Base-by-base conservation (phyloP, 2,113 vertebrate genomes). In the Corythoichthys intestinalis region DNA sequence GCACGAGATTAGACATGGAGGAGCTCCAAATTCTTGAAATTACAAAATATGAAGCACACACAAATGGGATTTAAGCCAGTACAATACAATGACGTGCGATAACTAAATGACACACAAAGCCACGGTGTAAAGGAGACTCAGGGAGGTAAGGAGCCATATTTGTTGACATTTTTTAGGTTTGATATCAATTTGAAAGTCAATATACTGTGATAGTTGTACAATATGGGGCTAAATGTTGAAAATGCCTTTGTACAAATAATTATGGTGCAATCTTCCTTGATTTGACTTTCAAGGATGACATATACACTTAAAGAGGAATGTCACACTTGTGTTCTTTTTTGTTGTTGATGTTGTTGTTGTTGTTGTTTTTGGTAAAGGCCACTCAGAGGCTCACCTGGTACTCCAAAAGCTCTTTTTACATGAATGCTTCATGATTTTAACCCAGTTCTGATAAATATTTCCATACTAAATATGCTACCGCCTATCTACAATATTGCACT, bases 311-410 rank as follows among this genome's bases (percentile, higher is more conserved):
- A 74, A 4, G 58, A 85, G 83, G 80, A 79, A 72, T 70, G 67
- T 86, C 78, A 64, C n/a, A 57, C 79, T 84, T 59, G 14, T 81
- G 66, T 81, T 77, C 73, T 87, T 86, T 82, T 85, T n/a, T n/a
- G n/a, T n/a, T n/a, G n/a, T n/a, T n/a, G n/a, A n/a, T n/a, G n/a
- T n/a, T n/a, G n/a, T n/a, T n/a, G n/a, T n/a, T n/a, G n/a, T n/a
- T n/a, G n/a, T n/a, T n/a, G n/a, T n/a, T n/a, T n/a, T n/a, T n/a
- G 65, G 46, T 81, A 80, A 91, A 92, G 89, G 90, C 90, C 90
- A 92, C 90, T 85, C 87, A 87, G 80, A 83, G 75, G 77, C 84
- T 70, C 60, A 66, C 67, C 85, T 28, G 68, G 38, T 70, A 69
- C 76, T 75, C 76, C 73, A 71, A 70, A 81, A 74, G 17, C 69